phyloP scores from a whole-genome alignment of 2,797 vertebrate species.

The Danionella dracula region DNA sequence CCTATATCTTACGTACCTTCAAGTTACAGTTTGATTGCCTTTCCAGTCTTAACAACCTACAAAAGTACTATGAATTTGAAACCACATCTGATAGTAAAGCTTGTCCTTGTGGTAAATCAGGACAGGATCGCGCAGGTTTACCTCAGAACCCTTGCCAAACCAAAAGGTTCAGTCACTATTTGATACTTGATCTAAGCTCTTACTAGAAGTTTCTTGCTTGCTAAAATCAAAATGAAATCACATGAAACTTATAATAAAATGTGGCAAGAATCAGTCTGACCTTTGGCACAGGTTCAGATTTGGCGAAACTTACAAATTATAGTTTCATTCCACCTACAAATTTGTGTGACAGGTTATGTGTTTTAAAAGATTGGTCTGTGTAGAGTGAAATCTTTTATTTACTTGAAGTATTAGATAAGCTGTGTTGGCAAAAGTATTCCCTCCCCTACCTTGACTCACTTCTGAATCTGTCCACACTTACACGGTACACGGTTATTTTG shows the following conservation, averaged over 20 bases:
- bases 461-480: too few relatives aligned
- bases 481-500: too few relatives aligned
- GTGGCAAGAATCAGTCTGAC: too few relatives aligned
- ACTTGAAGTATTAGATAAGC: not conserved
- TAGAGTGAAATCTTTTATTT: not conserved
- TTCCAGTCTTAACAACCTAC: not conserved
- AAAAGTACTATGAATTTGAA: constrained; percentile 1
- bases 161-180: not conserved
- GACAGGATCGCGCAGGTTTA: not conserved
- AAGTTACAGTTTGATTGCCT: not conserved
- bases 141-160: not conserved
- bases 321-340: not conserved
- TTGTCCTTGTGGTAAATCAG: not conserved
- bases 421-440: too few relatives aligned
- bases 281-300: not conserved
- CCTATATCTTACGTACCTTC: not conserved
- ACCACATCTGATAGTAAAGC: constrained; percentile 11
- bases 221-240: too few relatives aligned
- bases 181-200: not conserved
- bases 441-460: too few relatives aligned
- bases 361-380: not conserved
- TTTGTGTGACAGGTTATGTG: not conserved
- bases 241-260: too few relatives aligned
- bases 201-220: not conserved
- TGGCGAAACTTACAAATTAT: not conserved